Base-by-base conservation (phyloP, 2,888 invertebrate genomes). In the Phyllotreta cruciferae region DNA sequence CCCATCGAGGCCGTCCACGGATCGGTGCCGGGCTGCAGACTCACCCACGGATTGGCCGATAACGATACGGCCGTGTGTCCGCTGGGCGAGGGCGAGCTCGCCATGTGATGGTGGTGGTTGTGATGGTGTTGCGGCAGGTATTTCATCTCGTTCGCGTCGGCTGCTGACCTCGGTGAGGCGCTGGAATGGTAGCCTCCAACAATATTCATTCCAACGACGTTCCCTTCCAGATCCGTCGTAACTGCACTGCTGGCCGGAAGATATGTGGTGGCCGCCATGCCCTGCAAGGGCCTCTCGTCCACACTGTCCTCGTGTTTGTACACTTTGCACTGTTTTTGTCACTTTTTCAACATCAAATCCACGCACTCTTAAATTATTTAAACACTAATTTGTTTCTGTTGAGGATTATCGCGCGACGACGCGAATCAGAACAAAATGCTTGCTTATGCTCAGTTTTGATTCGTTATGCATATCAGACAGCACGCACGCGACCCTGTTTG, bases 231-330 rank as follows among this genome's bases (percentile, higher is more conserved):
- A 80, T 93, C 93, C 82, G 91, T 89, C 77, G 78, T 78, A 69
- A 87, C 87, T 80, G 85, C 86, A 82, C 87, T 86, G 83, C 87
- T 86, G 82, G 92, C 90, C 81, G 88, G 87, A 88, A 95, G 91
- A 86, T 95, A 95, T 85, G 94, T 92, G 85, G 94, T 93, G 87
- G 94, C 94, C 88, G 95, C 94, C 94, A 94, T 94, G 90, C 86
- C 90, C 90, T 79, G 79, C 69, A 78, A 77, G 77, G 81, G 87
- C 85, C 87, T 85, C 85, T 85, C 83, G 68, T 71, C 73, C 83
- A 83, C 77, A 75, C 78, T 79, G 76, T 78, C 77, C 73, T 76
- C 76, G 76, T 77, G 74, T 70, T 75, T 73, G 75, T 76, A 78
- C 78, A 78, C 77, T 75, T 75, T 78, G 74, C 73, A 75, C 76